Evolutionary conservation across 2,797 vertebrate genomes (phyloP), one percentile per base, ranked within the genome.

Genomic region (Tauraco hartlaubi): DNA sequence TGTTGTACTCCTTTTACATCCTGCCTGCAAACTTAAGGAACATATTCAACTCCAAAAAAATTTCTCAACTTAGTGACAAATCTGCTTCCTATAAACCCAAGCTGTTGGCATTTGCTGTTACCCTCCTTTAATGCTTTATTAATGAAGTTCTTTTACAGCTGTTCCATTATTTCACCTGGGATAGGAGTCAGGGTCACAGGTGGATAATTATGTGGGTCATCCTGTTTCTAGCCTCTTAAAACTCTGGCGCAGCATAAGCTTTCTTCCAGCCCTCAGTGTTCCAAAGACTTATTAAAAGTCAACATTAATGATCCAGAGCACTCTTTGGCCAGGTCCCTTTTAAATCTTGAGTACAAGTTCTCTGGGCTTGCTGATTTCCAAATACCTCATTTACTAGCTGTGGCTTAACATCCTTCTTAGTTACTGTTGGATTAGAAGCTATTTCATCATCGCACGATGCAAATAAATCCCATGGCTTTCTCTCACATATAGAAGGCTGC

Each of bases 131-230:
- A 97, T 96, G 92, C 94, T 88, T 85, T 96, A 72, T 92, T 96
- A 97, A 96, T 96, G 94, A 96, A 95, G 88, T 95, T 93, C 90
- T 95, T 96, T 88, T 93, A 91, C 93, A 97, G 95, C 95, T 96
- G 94, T 94, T 96, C 93, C 93, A 72, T 97, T 92, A 97, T 95
- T 97, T 95, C 94, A 97, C 96, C 96, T 96, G 96, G 95, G 93
- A 81, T 68, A 74, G 88, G 90, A 95, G 85, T 72, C 76, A 61
- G 90, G 95, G 95, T 97, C 93, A 85, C 96, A 97, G 96, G 96
- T 96, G 95, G 92, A 93, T 95, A 90, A 96, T 96, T 83, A 83
- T 23, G 66, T 75, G 92, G 95, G 93, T 93, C 95, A 90, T 96
- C 95, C 92, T 97, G 95, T 97, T 97, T 96, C 94, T 95, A 84